Base-by-base conservation (phyloP, 2,797 vertebrate genomes). In the Silurus aristotelis region DNA sequence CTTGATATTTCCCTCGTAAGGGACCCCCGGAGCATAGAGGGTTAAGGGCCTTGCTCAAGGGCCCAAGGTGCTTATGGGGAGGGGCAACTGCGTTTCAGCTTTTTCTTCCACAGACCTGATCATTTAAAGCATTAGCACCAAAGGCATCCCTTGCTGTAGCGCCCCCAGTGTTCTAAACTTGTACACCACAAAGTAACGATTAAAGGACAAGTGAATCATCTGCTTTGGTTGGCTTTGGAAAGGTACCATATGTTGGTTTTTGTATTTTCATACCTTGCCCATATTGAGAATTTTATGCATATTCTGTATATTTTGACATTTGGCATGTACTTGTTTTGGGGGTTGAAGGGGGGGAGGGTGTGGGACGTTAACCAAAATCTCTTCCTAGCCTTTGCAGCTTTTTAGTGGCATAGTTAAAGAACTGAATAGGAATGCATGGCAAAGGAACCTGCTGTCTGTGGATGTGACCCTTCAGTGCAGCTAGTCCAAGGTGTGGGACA, bases 341-440 rank as follows among this genome's bases (percentile, higher is more conserved):
- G 89, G 89, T 52, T 52, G 38, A 38, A 38, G 38, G 38, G 38
- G 55, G 92, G 93, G 90, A 8, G 92, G 88, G 89, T 90, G 90
- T 38, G 85, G 87, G 91, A 61, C 83, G 89, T 94, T 95, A 96
- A 95, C 92, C 89, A 88, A 82, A 90, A 93, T 95, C 88, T 95
- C 88, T 95, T 93, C 93, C 94, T 93, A 96, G 95, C 94, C 90
- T 95, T 94, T 89, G 92, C 95, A 96, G 95, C 94, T 94, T 93
- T 90, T 91, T 71, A 93, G 77, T 89, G 78, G 75, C 86, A 83
- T 89, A 89, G 83, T 84, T 76, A 90, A 85, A 80, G 92, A 90
- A 92, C 89, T 86, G 85, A 92, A 87, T 93, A 84, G 92, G 38
- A 81, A 80, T 83, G 83, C 86, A 64, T 87, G 87, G 83, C 82